A percentile compares a stretch with the other conserved stretches of the same genome.
Evolutionary conservation across 2,797 vertebrate species (phyloP).

Genomic region (Bradypodion pumilum): DNA sequence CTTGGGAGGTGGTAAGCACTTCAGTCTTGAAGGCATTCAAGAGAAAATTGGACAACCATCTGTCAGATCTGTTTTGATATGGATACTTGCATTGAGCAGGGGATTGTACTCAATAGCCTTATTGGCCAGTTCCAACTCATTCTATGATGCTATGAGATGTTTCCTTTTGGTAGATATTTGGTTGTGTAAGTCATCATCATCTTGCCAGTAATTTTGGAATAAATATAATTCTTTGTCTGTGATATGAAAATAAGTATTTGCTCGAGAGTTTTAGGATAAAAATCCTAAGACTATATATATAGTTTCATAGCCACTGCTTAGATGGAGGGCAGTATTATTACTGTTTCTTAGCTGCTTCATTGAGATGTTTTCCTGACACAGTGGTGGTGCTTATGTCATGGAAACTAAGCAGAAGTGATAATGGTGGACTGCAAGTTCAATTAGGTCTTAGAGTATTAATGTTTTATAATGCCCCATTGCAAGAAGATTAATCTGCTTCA

Average conservation of each 20-base stretch:
- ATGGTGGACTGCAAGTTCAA: slow-evolving; percentile 17
- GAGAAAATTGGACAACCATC: no score
- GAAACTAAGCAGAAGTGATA: slow-evolving; percentile 51
- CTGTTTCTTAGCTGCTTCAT: slow-evolving; percentile 32
- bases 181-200: no score
- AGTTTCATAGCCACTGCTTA: no score
- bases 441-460: slow-evolving; percentile 40
- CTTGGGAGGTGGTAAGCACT: no score
- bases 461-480: slow-evolving; percentile 27
- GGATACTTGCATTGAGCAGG: no score
- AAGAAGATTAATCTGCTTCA: slow-evolving; percentile 30
- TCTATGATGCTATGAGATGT: no score
- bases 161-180: neutral
- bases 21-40: no score
- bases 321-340: neutral
- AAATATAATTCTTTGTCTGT: neutral
- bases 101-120: no score
- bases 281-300: no score
- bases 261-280: neutral
- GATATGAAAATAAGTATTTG: neutral
- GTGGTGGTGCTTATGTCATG: neutral
- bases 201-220: neutral
- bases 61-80: no score
- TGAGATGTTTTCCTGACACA: slow-evolving; percentile 20
- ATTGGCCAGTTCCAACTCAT: no score